Evolutionary conservation across 1,140 invertebrate genomes (phyloP).

Genomic region (Pogonognathellus flavescens): DNA sequence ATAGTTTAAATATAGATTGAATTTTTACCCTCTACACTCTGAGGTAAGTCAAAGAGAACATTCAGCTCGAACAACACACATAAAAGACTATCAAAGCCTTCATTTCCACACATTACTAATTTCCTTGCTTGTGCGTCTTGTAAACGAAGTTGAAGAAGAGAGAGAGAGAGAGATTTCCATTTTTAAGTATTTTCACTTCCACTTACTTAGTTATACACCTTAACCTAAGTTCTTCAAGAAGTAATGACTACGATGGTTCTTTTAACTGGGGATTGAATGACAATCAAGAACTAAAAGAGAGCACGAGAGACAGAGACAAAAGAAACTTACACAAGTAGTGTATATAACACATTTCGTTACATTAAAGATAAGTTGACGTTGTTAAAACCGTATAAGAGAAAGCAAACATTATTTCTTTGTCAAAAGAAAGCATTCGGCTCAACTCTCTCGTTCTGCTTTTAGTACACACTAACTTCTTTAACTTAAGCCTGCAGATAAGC

Average conservation of each 20-base stretch:
- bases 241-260: constrained; percentile 12
- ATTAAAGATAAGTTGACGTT: constrained; percentile 37
- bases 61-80: background rate
- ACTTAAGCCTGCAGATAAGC: constrained; percentile 38
- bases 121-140: background rate
- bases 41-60: background rate
- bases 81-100: background rate
- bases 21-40: background rate
- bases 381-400: constrained; percentile 36
- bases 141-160: background rate
- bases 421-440: constrained; percentile 41
- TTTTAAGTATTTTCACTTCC: background rate
- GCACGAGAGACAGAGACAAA: constrained; percentile 16
- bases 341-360: constrained; percentile 39
- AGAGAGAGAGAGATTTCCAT: constrained; percentile 7
- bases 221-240: background rate
- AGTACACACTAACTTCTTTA: constrained; percentile 39
- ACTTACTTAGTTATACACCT: background rate
- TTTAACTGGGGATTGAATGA: constrained; percentile 7
- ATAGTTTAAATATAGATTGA: constrained; percentile 40
- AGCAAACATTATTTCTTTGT: constrained; percentile 49
- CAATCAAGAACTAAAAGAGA: constrained; percentile 34
- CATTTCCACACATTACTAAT: constrained; percentile 21
- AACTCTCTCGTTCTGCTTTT: constrained; percentile 16
- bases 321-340: constrained; percentile 9